Evolutionary conservation across 2,113 vertebrate genomes (phyloP), one percentile per base, ranked within the genome.

Genomic region (Electrona antarctica): DNA sequence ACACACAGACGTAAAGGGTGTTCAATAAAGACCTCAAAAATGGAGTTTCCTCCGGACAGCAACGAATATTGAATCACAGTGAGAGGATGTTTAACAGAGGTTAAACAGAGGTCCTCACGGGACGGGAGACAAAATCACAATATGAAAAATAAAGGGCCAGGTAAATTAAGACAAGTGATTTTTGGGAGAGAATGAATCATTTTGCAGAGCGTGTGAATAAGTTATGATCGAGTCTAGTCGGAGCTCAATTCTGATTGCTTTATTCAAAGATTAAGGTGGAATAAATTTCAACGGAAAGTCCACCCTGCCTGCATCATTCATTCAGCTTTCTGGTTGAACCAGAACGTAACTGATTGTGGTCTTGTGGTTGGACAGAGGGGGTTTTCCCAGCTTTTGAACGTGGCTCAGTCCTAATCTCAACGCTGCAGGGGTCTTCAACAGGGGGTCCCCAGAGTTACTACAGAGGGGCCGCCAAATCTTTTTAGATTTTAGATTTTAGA

Each of bases 131-230:
- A 64, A 54, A 14, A 72, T 64, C 64, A 64, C 48, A 58, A 79
- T 21, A 69, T 65, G 6, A 63, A 76, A 70, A 11, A 51, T 57
- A 65, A 8, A 73, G n/a, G 29, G 15, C 28, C 52, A 48, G 15
- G 12, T 47, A 50, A 78, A 81, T 85, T 67, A 69, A 67, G 65
- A 21, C 49, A 45, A 41, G 68, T 67, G 74, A 15, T 73, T 77
- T 79, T 78, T 72, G 13, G 59, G 64, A 41, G 71, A 56, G 56
- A 64, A 46, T 55, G 62, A 72, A 65, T 74, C 64, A 11, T 68
- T 56, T 64, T 45, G 46, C 41, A 55, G n/a, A 54, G 65, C 61
- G 73, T 78, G 65, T 69, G 74, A 81, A 79, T 65, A 77, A 69
- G 45, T 69, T 61, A 73, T 77, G 55, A 52, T 48, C 15, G 57